Percentiles rank a stretch among this genome's conserved stretches.
These are phyloP conservation scores for Lates calcarifer DNA, from an alignment of 2,113 vertebrate species.

Conservation along the genomic window DNA sequence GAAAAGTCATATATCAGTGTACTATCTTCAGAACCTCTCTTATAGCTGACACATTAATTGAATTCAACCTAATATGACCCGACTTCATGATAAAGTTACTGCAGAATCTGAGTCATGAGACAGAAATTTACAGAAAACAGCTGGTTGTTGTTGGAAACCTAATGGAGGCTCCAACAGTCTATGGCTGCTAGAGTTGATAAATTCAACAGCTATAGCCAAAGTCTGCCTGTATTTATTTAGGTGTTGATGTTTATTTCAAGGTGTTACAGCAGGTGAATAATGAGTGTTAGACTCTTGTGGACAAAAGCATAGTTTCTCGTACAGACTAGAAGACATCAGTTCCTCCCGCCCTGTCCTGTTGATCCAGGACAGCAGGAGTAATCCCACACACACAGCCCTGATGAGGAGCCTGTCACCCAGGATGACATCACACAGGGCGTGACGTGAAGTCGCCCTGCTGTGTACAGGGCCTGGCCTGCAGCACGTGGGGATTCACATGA, in stretches of 20 bases:
- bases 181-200: neutral
- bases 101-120: neutral
- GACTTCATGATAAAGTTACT: too few species aligned
- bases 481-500: slow-evolving; percentile 80
- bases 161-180: too few species aligned
- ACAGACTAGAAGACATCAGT: slow-evolving; percentile 38
- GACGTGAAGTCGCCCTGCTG: slow-evolving; percentile 65
- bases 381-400: slow-evolving; percentile 68
- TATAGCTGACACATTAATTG: too few species aligned
- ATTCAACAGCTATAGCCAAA: neutral
- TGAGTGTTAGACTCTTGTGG: neutral
- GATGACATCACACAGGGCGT: slow-evolving; percentile 76
- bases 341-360: slow-evolving; percentile 41
- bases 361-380: slow-evolving; percentile 65
- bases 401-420: slow-evolving; percentile 66
- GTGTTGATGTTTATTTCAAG: neutral
- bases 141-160: too few species aligned
- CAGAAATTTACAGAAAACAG: too few species aligned
- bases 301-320: slow-evolving; percentile 25
- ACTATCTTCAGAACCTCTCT: too few species aligned
- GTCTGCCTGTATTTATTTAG: neutral
- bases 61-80: too few species aligned
- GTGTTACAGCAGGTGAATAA: neutral
- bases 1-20: neutral
- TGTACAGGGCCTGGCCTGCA: slow-evolving; percentile 43